These are phyloP conservation scores for Clupea harengus DNA, from an alignment of 2,113 vertebrate genomes.

Conservation along the genomic window DNA sequence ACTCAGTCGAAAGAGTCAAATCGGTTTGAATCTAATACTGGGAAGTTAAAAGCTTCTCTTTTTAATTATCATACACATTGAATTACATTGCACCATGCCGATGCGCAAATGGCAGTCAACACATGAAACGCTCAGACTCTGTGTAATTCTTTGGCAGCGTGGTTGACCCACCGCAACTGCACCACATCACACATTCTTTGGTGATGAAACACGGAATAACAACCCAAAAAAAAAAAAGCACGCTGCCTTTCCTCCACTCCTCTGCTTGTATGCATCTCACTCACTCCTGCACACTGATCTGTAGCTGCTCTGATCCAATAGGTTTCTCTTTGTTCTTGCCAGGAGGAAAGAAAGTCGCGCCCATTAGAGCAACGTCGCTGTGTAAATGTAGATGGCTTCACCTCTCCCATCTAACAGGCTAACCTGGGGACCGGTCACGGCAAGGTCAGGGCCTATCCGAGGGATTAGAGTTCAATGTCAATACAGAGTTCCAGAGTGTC, in stretches of 20 bases:
- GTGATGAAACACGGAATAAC: not conserved
- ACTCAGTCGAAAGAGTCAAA: not conserved
- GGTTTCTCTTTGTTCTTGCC: not conserved
- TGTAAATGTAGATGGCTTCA: slow-evolving; percentile 6
- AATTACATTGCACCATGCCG: not conserved
- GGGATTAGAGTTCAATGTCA: slow-evolving; percentile 74
- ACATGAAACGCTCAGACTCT: not conserved
- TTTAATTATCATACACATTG: not conserved
- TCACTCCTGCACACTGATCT: not conserved
- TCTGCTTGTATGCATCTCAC: not conserved
- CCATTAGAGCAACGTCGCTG: not conserved
- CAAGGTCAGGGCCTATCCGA: slow-evolving; percentile 71
- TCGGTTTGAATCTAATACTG: not conserved
- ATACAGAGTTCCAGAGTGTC: slow-evolving; percentile 70
- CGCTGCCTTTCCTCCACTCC: not conserved
- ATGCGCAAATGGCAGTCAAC: not conserved
- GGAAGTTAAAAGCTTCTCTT: not conserved
- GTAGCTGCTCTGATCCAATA: not conserved
- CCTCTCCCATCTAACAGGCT: slow-evolving; percentile 15
- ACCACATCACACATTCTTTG: slow-evolving; percentile 9
- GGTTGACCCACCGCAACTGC: not conserved
- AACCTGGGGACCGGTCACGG: slow-evolving; percentile 51
- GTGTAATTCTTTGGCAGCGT: not conserved
- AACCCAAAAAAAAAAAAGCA: not conserved
- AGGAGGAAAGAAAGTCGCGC: not conserved